A percentile compares a stretch with the other conserved stretches of the same genome.
Conservation (phyloP, 2,113 vertebrate genomes). For the Saccopteryx bilineata region DNA sequence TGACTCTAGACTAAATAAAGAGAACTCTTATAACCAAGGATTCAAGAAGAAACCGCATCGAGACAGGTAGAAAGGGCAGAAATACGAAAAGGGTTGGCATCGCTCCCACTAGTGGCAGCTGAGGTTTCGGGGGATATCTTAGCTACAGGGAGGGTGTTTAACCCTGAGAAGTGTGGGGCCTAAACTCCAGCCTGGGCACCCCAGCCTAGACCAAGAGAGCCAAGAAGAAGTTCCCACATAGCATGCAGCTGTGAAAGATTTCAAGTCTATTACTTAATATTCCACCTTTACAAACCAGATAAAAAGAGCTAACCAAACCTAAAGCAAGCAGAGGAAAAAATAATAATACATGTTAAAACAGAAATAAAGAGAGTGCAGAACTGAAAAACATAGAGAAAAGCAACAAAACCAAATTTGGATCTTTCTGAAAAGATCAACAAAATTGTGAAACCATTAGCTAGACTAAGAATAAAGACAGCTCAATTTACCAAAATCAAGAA, state of each 20-base stretch:
- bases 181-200: too few relatives aligned
- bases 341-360: background rate
- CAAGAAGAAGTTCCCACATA: too few relatives aligned
- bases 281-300: background rate
- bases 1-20: too few relatives aligned
- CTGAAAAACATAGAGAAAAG: background rate
- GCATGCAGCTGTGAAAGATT: background rate
- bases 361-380: background rate
- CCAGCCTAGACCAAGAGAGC: too few relatives aligned
- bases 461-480: background rate
- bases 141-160: too few relatives aligned
- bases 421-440: background rate
- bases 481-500: background rate
- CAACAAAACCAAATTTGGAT: background rate
- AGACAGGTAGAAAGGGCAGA: too few relatives aligned
- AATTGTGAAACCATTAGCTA: background rate
- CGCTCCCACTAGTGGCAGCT: too few relatives aligned
- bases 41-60: too few relatives aligned
- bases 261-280: background rate
- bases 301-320: background rate
- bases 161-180: too few relatives aligned
- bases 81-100: too few relatives aligned
- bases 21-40: too few relatives aligned
- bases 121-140: too few relatives aligned
- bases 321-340: background rate